Conservation (phyloP, 2,797 vertebrate species). For the Potorous gilbertii region DNA sequence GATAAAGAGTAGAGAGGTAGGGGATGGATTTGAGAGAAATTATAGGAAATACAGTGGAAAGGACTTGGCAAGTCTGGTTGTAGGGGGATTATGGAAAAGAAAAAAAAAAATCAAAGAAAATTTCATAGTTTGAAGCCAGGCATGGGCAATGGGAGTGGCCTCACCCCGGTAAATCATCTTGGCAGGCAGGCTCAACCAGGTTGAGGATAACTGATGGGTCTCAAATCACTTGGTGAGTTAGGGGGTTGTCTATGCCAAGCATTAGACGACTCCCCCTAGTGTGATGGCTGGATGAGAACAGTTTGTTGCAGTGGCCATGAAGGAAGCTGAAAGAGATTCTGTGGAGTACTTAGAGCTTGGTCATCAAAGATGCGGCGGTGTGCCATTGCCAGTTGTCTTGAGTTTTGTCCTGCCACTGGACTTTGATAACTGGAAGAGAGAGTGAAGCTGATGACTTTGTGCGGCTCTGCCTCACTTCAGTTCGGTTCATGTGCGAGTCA, state of each 20-base stretch:
- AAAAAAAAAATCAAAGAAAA: not conserved
- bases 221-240: not conserved
- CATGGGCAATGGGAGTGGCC: accelerated
- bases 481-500: too few relatives aligned
- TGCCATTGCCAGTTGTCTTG: not conserved
- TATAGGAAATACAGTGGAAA: not conserved
- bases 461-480: not conserved
- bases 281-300: not conserved
- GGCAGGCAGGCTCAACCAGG: not conserved
- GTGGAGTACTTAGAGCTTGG: too few relatives aligned
- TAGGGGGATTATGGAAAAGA: not conserved
- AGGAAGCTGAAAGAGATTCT: not conserved
- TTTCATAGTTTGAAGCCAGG: not conserved
- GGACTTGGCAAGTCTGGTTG: not conserved
- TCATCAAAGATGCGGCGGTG: too few relatives aligned
- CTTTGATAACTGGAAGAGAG: not conserved
- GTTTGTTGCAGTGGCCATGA: not conserved
- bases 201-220: not conserved
- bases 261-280: not conserved
- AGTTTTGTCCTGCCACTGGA: not conserved
- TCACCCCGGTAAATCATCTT: not conserved
- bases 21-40: not conserved
- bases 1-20: not conserved
- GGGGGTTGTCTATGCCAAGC: not conserved
- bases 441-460: not conserved